phyloP scores from a whole-genome alignment of 1,140 invertebrate genomes.

The Pomacea maculata region DNA sequence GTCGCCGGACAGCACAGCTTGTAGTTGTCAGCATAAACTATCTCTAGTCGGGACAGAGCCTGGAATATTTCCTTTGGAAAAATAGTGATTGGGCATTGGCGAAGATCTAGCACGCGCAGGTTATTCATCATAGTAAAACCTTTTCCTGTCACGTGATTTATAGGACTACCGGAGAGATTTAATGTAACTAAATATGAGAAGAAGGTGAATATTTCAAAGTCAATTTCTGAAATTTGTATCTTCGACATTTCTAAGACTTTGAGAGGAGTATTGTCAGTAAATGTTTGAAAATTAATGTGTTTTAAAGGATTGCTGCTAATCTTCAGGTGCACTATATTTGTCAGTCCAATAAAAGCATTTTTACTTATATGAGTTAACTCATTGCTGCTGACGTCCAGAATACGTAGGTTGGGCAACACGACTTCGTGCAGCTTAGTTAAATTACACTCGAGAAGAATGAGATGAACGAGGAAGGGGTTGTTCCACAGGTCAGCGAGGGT shows the following conservation, averaged over 20 bases:
- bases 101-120: background rate
- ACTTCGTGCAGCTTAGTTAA: background rate
- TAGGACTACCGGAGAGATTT: background rate
- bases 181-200: background rate
- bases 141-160: background rate
- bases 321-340: background rate
- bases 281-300: too few relatives aligned
- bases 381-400: background rate
- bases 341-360: background rate
- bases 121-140: background rate
- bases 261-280: too few relatives aligned
- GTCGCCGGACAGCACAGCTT: background rate
- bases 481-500: background rate
- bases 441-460: background rate
- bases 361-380: background rate
- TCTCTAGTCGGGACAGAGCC: background rate
- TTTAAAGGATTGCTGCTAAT: background rate
- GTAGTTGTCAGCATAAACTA: background rate
- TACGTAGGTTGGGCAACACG: background rate
- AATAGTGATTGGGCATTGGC: background rate
- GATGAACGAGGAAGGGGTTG: constrained; percentile 1
- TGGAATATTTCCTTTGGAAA: background rate
- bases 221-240: background rate
- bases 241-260: background rate
- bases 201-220: background rate